Percentiles rank a stretch among this genome's conserved stretches.
These are phyloP conservation scores for Oreochromis spilurus DNA, from an alignment of 2,113 vertebrate species.

Conservation along the genomic window DNA sequence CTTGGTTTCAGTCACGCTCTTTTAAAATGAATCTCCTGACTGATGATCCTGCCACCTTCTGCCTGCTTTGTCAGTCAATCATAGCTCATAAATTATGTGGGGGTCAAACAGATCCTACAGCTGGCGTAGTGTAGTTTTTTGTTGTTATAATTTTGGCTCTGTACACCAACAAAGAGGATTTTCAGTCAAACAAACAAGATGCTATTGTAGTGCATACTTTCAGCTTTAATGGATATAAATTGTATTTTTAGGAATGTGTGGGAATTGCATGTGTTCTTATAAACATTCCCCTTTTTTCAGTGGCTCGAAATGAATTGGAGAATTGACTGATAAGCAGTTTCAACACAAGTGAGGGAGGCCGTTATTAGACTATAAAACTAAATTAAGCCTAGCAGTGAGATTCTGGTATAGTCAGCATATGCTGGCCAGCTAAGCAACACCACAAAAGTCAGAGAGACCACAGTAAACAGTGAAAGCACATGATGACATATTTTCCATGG, in stretches of 20 bases:
- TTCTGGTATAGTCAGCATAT: background rate
- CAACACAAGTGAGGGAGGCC: background rate
- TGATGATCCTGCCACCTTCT: background rate
- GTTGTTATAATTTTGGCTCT: background rate
- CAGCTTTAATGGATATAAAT: background rate
- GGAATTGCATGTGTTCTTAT: background rate
- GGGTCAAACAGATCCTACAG: background rate
- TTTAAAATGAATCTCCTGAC: background rate
- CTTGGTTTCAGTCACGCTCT: background rate
- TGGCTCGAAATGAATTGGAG: background rate
- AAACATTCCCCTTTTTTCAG: background rate
- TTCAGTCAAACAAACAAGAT: background rate
- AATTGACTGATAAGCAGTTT: background rate
- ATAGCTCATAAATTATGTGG: background rate
- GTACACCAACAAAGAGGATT: background rate
- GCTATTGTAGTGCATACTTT: background rate
- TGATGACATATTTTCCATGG: background rate
- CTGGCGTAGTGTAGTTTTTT: background rate
- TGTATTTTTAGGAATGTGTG: background rate
- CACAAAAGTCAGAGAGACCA: background rate
- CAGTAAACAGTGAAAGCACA: background rate
- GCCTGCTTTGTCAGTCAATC: background rate
- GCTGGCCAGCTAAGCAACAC: background rate
- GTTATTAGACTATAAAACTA: background rate
- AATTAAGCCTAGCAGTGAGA: background rate